Conservation (phyloP, 2,113 vertebrate species). For the Diadophis punctatus region DNA sequence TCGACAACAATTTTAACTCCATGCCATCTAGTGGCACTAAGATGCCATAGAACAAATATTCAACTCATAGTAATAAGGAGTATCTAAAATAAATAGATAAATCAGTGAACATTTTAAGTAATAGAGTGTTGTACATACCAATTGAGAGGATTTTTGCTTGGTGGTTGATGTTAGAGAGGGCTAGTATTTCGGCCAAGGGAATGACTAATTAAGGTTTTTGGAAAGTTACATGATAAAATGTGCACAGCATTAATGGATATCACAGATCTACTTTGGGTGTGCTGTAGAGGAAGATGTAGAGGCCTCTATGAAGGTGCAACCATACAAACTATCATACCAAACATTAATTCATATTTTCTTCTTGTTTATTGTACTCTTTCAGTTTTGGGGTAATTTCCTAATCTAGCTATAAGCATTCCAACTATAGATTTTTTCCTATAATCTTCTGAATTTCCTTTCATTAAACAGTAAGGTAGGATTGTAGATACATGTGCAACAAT, state of each 20-base stretch:
- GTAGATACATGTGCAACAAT: neutral
- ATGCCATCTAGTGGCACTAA: neutral
- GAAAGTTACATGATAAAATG: neutral
- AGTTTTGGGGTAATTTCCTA: neutral
- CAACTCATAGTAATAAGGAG: neutral
- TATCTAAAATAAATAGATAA: neutral
- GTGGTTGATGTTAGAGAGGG: neutral
- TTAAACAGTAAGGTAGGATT: neutral
- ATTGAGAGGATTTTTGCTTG: neutral
- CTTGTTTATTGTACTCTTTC: neutral
- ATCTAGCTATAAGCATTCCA: neutral
- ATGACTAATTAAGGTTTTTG: neutral
- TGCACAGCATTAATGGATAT: neutral
- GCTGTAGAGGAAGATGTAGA: neutral
- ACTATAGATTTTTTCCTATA: neutral
- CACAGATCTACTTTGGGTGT: neutral
- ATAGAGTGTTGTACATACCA: neutral
- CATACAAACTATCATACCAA: neutral
- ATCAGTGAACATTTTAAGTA: neutral
- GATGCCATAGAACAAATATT: neutral
- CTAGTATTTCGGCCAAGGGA: neutral
- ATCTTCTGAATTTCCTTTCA: neutral
- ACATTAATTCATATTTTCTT: neutral
- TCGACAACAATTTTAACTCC: neutral
- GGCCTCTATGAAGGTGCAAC: neutral